Evolutionary conservation across 2,113 vertebrate genomes (phyloP), one percentile per base, ranked within the genome.

Genomic region (Rhea pennata): DNA sequence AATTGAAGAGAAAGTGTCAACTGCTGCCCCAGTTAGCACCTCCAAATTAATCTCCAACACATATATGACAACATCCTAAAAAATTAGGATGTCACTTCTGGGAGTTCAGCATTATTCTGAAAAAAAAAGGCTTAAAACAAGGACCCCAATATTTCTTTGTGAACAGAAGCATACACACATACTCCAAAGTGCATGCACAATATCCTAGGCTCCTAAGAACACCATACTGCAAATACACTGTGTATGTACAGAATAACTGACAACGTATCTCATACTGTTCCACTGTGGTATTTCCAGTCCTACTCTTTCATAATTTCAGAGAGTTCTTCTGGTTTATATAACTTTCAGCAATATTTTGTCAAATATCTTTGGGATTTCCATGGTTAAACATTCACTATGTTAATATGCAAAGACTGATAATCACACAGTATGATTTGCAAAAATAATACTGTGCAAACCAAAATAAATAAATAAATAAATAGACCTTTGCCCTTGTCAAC

Each of bases 21-120:
- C 2, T 87, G 29, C 15, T 92, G 72, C 73, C 70, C 54, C 48
- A 65, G 64, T 86, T 92, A 66, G 53, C 76, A 81, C 31, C 73
- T 65, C 67, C 88, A 69, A 80, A 53, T 74, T 76, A 91, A 95
- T 87, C 81, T 73, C 53, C 58, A 66, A 70, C 24, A 64, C 62
- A 91, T 86, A 93, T 91, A 89, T 27, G 42, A n/a, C 78, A 66
- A 92, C 7, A 27, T 65, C 76, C 84, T 67, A 91, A 87, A 81
- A 77, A 58, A 77, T 53, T 26, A 81, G 48, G 89, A 87, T 77
- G 76, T 39, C 71, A 84, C 88, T 94, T 94, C 88, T 87, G 61
- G 79, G 64, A 83, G 50, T 24, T 80, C 62, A 83, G 33, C 50
- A 92, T 12, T 44, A 73, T 29, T 89, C 77, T 4, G 0, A 10